Conservation (phyloP, 2,888 invertebrate species). For the Epirrita christyi region DNA sequence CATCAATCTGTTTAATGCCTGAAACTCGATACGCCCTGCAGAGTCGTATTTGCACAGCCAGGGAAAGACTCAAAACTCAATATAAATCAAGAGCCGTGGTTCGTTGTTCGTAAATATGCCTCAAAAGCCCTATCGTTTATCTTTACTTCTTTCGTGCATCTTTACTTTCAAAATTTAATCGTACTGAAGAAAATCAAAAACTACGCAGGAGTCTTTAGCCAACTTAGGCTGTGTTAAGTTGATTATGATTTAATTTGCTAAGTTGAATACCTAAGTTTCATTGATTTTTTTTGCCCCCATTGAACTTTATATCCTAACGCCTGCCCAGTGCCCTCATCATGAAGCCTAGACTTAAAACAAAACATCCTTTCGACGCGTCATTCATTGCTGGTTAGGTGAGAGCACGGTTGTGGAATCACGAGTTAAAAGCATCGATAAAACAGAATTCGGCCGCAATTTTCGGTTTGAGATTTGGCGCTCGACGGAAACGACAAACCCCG, state of each 20-base stretch:
- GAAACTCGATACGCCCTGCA: constrained; percentile 39
- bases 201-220: no score
- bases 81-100: neutral
- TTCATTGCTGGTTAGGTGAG: constrained; percentile 55
- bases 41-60: constrained; percentile 15
- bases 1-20: constrained; percentile 76
- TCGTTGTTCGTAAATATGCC: no score
- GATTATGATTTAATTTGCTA: neutral
- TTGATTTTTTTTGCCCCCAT: neutral
- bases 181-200: no score
- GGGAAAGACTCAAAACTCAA: neutral
- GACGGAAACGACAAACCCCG: constrained; percentile 26
- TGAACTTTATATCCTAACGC: constrained; percentile 26
- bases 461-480: constrained; percentile 50
- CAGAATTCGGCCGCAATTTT: constrained; percentile 50
- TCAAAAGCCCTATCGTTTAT: no score
- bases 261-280: neutral
- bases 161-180: no score
- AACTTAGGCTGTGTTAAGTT: no score
- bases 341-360: constrained; percentile 40
- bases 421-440: constrained; percentile 49
- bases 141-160: no score
- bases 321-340: constrained; percentile 20
- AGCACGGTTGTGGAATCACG: constrained; percentile 42
- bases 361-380: constrained; percentile 52